Conservation (phyloP, 2,888 invertebrate species). For the Latrodectus hesperus region DNA sequence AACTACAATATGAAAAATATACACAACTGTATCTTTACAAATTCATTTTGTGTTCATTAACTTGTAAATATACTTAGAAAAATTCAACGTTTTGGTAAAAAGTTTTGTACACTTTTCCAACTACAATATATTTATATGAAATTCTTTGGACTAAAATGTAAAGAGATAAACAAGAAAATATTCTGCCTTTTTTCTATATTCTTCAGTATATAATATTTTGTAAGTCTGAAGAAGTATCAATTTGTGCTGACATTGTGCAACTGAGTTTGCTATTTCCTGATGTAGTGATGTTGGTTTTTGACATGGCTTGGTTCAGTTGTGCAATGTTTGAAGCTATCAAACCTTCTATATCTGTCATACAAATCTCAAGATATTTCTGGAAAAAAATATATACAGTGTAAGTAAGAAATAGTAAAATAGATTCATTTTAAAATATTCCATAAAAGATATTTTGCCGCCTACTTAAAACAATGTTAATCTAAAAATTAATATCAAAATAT, state of each 20-base stretch:
- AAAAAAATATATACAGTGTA: conserved; percentile 7
- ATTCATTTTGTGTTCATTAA: neutral
- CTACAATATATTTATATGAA: conserved; percentile 36
- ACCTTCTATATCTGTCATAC: conserved; percentile 55
- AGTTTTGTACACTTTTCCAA: neutral
- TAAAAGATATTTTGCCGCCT: too few species aligned
- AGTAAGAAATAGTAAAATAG: too few species aligned
- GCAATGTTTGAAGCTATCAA: conserved; percentile 57
- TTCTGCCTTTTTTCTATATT: neutral
- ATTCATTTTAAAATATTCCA: too few species aligned
- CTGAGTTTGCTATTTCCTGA: conserved; percentile 43
- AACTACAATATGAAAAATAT: neutral
- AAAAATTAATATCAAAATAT: too few species aligned
- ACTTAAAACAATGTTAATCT: too few species aligned
- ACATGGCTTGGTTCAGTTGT: conserved; percentile 54
- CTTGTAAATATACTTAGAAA: neutral
- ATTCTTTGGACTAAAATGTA: conserved; percentile 23
- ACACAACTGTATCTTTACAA: neutral
- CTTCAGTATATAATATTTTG: conserved; percentile 60
- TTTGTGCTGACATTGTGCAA: conserved; percentile 43
- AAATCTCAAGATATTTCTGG: conserved; percentile 56
- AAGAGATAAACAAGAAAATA: conserved; percentile 20
- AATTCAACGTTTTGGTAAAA: neutral
- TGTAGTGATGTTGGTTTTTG: conserved; percentile 32
- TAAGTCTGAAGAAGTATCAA: conserved; percentile 48